Conservation (phyloP, 2,797 vertebrate species). For the Enoplosus armatus region DNA sequence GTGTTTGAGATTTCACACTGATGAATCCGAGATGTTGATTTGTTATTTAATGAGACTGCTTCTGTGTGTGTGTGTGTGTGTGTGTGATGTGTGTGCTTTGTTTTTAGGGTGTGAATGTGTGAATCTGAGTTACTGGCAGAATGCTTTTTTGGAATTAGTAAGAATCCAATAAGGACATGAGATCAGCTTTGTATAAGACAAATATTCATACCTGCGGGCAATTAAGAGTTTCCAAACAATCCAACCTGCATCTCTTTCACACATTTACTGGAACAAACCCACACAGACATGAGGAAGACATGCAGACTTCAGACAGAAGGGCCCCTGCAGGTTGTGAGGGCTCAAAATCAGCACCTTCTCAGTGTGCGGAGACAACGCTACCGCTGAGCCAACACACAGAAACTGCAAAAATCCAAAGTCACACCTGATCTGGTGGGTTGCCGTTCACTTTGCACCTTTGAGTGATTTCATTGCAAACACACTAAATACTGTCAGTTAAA, state of each 20-base stretch:
- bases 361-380: background rate
- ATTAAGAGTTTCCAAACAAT: background rate
- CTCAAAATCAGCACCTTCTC: background rate
- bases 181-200: background rate
- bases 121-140: background rate
- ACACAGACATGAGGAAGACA: background rate
- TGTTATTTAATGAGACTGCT: conserved; percentile 4
- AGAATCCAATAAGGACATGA: background rate
- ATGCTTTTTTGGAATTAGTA: background rate
- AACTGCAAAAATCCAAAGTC: background rate
- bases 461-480: background rate
- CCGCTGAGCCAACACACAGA: background rate
- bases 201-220: background rate
- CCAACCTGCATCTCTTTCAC: background rate
- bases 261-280: background rate
- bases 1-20: conserved; percentile 16
- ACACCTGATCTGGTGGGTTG: background rate
- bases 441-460: background rate
- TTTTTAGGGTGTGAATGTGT: background rate
- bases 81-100: conserved; percentile 2
- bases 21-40: conserved; percentile 2
- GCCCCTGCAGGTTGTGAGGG: background rate
- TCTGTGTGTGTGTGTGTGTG: background rate
- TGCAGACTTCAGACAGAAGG: background rate
- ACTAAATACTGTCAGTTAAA: background rate